Percentiles rank a stretch among this genome's conserved stretches.
Evolutionary conservation across 2,113 vertebrate genomes (phyloP).

Genomic region (Nothoprocta perdicaria): DNA sequence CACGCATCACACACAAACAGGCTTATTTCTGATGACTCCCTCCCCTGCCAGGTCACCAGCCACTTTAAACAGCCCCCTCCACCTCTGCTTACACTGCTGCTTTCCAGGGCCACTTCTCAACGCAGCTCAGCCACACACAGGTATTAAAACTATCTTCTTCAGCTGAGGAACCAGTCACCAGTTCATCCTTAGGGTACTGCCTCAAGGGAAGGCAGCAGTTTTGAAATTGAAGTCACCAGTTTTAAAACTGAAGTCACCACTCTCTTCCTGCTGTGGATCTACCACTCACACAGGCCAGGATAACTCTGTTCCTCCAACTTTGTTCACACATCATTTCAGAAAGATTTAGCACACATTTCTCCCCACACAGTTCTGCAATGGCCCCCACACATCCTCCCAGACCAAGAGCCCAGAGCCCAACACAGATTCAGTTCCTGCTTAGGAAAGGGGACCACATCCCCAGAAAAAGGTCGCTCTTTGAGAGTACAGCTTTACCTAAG

Average conservation of each 20-base stretch:
- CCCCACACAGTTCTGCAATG: rapidly evolving
- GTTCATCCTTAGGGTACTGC: neutral
- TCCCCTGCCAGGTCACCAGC: neutral
- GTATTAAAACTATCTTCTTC: neutral
- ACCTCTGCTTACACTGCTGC: rapidly evolving
- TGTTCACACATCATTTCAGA: rapidly evolving
- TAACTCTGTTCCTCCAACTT: neutral
- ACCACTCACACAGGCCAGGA: neutral
- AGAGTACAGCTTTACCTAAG: neutral
- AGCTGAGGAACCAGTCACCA: neutral
- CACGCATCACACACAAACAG: rapidly evolving
- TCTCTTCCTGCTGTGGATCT: neutral
- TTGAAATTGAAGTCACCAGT: neutral
- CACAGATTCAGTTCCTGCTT: neutral
- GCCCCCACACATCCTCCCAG: neutral
- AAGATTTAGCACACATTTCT: rapidly evolving
- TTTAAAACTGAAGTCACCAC: too few species aligned
- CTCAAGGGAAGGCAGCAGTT: neutral
- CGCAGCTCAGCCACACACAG: neutral
- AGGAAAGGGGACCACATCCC: rapidly evolving
- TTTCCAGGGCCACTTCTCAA: neutral
- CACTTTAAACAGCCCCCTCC: neutral
- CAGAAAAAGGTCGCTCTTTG: neutral
- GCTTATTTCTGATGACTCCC: rapidly evolving
- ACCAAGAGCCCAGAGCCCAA: neutral